Conservation (phyloP, 2,113 vertebrate genomes). For the Heteronetta atricapilla region DNA sequence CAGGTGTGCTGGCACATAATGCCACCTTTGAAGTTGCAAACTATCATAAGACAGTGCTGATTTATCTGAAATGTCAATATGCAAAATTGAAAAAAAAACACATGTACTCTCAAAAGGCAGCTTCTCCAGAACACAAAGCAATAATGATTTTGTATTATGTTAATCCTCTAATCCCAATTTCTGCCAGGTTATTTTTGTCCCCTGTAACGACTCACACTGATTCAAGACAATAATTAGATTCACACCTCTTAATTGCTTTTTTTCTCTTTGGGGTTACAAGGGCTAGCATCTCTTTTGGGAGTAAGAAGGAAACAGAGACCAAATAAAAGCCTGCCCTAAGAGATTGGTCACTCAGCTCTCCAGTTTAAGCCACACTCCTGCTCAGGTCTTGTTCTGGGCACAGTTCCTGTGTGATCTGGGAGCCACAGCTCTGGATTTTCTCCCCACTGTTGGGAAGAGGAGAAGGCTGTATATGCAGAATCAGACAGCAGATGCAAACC, state of each 20-base stretch:
- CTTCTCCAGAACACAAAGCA: neutral
- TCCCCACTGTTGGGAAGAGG: neutral
- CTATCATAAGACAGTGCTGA: neutral
- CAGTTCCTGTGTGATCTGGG: neutral
- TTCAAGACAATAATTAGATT: neutral
- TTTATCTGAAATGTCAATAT: neutral
- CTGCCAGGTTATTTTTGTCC: neutral
- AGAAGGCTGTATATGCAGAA: neutral
- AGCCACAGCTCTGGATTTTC: neutral
- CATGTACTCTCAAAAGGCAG: neutral
- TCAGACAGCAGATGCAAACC: neutral
- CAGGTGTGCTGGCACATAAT: neutral
- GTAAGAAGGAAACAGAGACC: neutral
- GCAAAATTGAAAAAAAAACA: neutral
- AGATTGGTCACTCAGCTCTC: neutral
- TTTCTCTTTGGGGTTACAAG: neutral
- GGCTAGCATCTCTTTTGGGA: neutral
- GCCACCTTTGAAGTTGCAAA: neutral
- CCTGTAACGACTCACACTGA: neutral
- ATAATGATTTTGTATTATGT: neutral
- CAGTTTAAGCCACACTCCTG: neutral
- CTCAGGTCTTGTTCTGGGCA: neutral
- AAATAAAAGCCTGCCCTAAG: neutral
- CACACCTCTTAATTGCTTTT: neutral
- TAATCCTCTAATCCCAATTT: neutral